phyloP scores from a whole-genome alignment of 2,888 invertebrate genomes.

The Aquatica leii region DNA sequence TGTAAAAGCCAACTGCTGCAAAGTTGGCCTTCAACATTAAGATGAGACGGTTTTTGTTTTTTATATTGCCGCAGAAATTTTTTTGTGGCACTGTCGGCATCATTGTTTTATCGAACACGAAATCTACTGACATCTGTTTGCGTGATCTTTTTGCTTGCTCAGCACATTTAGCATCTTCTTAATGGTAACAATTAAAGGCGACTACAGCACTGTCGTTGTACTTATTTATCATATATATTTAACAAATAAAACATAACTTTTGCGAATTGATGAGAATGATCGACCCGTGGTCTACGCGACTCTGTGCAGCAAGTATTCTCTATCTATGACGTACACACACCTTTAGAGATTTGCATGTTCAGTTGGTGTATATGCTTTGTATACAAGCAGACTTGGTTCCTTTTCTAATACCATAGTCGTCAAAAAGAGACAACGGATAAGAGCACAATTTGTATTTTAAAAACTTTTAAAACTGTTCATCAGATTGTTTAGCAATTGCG shows the following conservation, averaged over 20 bases:
- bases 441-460: not conserved
- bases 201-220: constrained; percentile 12
- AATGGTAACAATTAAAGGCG: constrained; percentile 6
- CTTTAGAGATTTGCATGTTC: not conserved
- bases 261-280: not conserved
- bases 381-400: not conserved
- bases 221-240: no score
- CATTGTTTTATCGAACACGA: constrained; percentile 5
- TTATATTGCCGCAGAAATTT: constrained; percentile 9
- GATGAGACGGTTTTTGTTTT: constrained; percentile 4
- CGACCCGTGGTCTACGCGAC: not conserved
- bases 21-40: constrained; percentile 15
- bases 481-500: no score
- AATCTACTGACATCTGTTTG: constrained; percentile 2
- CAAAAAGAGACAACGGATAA: constrained; percentile 4
- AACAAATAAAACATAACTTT: constrained; percentile 15
- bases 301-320: not conserved
- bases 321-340: constrained; percentile 1
- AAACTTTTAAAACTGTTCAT: not conserved
- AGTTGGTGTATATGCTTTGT: no score
- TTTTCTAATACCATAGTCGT: not conserved
- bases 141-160: constrained; percentile 1
- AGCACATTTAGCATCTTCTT: constrained; percentile 11
- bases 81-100: constrained; percentile 8
- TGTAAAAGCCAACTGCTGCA: not conserved